phyloP scores from a whole-genome alignment of 2,888 invertebrate species.

The Agrotis segetum region DNA sequence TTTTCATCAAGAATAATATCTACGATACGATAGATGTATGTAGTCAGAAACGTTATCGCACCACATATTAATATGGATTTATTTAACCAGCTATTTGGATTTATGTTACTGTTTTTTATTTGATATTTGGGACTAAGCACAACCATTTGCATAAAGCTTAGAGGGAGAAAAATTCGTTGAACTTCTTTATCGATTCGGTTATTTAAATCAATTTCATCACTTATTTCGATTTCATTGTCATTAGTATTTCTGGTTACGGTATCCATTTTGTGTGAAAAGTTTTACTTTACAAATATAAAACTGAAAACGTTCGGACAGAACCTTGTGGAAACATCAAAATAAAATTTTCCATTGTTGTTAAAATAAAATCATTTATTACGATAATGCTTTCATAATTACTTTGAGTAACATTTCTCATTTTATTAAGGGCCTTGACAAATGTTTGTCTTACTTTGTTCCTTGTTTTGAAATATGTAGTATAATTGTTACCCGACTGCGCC shows the following conservation, averaged over 20 bases:
- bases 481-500: no score
- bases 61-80: conserved; percentile 30
- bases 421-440: not conserved
- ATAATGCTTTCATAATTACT: not conserved
- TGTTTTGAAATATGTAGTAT: no score
- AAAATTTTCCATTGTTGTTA: not conserved
- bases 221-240: not conserved
- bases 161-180: conserved; percentile 49
- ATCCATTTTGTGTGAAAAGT: not conserved
- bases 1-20: conserved; percentile 6
- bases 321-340: not conserved
- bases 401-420: not conserved
- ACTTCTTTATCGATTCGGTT: conserved; percentile 53
- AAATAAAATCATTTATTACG: not conserved
- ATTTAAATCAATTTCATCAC: not conserved
- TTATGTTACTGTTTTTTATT: conserved; percentile 48
- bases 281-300: not conserved
- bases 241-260: not conserved
- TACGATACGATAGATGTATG: not conserved
- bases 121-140: conserved; percentile 48
- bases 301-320: not conserved
- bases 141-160: conserved; percentile 47
- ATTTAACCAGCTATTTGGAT: conserved; percentile 30
- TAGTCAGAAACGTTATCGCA: not conserved
- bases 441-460: no score